Evolutionary conservation across 1,140 invertebrate species (phyloP), one percentile per base, ranked within the genome.

Genomic region (Polypedilum vanderplanki): DNA sequence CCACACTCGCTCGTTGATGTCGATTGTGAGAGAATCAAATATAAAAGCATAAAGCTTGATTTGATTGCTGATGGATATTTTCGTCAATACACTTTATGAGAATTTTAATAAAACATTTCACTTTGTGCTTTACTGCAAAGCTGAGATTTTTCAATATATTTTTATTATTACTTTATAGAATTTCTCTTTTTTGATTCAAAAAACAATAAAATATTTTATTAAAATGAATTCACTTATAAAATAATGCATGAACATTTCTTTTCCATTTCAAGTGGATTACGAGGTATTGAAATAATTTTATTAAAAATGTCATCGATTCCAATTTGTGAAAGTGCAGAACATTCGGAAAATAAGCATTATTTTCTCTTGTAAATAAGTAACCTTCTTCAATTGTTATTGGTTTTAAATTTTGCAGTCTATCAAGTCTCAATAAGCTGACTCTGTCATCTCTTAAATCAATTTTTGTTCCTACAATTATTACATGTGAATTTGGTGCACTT

Each of bases 261-360:
- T 22, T n/a, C n/a, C 5, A 1, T 33, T 10, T 70, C 20, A 7
- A 17, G 65, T 22, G 65, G 20, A 70, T 22, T 8, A 18, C 9
- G n/a, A 22, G n/a, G 17, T 18, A 22, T 22, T 70, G n/a, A 3
- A 20, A 70, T 70, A 20, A 70, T 70, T 18, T 70, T 22, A 18
- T 18, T 9, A 70, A 70, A 70, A 18, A 70, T 18, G 20, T 70
- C 20, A 20, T 70, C 65, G 20, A 70, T 70, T 70, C 65, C 65
- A 70, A 20, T 20, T 7, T 70, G 18, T n/a, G 18, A 70, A 8
- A 9, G 3, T 70, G 65, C 17, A 20, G 65, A 70, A 18, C 65
- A 70, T 10, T 70, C 65, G 20, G 65, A 20, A 22, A 70, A 22
- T 10, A 18, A 18, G 65, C 15, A 70, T 20, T 7, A 18, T 20